A percentile compares a stretch with the other conserved stretches of the same genome.
phyloP scores from a whole-genome alignment of 2,797 vertebrate genomes.

The Leptatherina wallacei region DNA sequence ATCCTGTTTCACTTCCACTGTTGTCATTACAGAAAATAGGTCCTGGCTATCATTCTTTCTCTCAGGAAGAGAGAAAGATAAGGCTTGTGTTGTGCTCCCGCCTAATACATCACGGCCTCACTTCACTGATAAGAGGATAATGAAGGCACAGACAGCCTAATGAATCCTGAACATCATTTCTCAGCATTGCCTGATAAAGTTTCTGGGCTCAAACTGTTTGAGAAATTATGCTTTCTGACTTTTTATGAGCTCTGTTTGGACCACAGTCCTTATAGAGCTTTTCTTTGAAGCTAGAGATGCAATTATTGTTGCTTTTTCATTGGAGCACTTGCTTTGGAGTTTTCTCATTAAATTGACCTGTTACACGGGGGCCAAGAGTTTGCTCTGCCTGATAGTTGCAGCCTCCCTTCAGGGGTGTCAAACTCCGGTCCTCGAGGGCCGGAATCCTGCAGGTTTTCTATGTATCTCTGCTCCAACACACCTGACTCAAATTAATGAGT shows the following conservation, averaged over 20 bases:
- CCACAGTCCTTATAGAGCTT: constrained; percentile 27
- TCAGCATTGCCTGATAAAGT: constrained; percentile 52
- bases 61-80: constrained; percentile 52
- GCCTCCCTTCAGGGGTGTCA: no score
- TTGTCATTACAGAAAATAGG: constrained; percentile 54
- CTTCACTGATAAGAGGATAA: constrained; percentile 71
- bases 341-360: constrained; percentile 25
- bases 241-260: constrained; percentile 31
- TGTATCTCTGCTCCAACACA: no score
- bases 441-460: no score
- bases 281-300: constrained; percentile 35
- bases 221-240: constrained; percentile 51
- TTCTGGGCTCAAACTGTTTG: constrained; percentile 52
- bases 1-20: constrained; percentile 46
- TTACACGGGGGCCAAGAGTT: constrained; percentile 6
- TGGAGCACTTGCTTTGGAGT: constrained; percentile 20
- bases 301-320: constrained; percentile 17
- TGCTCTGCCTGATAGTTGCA: constrained; percentile 9
- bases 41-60: constrained; percentile 47
- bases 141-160: constrained; percentile 67
- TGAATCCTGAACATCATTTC: constrained; percentile 67
- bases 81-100: constrained; percentile 44
- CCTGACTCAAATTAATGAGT: no score
- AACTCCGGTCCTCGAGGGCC: no score
- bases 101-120: constrained; percentile 55